These are phyloP conservation scores for Philereme vetulata DNA, from an alignment of 2,888 invertebrate species.

Conservation along the genomic window DNA sequence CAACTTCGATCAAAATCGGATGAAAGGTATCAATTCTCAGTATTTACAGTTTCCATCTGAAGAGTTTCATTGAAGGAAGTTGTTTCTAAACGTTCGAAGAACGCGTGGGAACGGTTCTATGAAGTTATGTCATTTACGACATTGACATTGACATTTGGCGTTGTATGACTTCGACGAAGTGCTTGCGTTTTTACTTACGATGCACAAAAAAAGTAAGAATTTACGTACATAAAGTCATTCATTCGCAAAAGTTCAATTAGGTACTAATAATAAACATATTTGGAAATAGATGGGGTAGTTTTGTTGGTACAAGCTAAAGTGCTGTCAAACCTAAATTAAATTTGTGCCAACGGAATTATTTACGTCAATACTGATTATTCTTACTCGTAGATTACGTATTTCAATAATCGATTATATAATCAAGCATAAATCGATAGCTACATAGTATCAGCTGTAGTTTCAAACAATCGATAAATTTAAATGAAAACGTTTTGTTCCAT, in stretches of 20 bases:
- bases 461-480: conserved; percentile 33
- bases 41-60: conserved; percentile 37
- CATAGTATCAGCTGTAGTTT: conserved; percentile 19
- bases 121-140: conserved; percentile 16
- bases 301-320: too few species aligned
- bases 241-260: too few species aligned
- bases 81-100: conserved; percentile 29
- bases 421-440: conserved; percentile 15
- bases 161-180: not conserved
- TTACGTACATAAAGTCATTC: too few species aligned
- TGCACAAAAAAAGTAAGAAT: too few species aligned
- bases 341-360: not conserved
- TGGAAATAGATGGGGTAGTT: too few species aligned
- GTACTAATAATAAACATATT: too few species aligned
- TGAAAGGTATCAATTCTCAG: conserved; percentile 31
- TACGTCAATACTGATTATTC: conserved; percentile 2
- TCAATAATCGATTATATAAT: conserved; percentile 10
- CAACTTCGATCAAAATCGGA: conserved; percentile 22
- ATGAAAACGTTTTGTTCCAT: conserved; percentile 33
- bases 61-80: conserved; percentile 35
- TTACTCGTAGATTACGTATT: conserved; percentile 7
- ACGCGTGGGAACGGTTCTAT: conserved; percentile 30
- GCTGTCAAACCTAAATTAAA: too few species aligned
- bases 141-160: conserved; percentile 28
- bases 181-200: not conserved